Base-by-base conservation (phyloP, 1,140 invertebrate species). In the Neomicropteryx cornuta region DNA sequence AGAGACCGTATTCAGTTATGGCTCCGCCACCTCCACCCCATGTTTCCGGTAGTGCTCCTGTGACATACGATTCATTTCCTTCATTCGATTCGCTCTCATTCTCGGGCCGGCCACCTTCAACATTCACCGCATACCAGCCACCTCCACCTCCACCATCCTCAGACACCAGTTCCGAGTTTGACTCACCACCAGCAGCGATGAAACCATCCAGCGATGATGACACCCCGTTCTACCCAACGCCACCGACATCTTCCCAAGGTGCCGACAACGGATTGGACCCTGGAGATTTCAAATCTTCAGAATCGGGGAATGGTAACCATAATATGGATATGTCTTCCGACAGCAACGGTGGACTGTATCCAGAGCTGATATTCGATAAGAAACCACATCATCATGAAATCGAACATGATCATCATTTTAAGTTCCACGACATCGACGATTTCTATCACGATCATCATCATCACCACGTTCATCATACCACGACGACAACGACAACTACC, bases 401-500 rank as follows among this genome's bases (percentile, higher is more conserved):
- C 57, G 5, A 13, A 27, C 23, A 27, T 30, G 21, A 30, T 5
- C 4, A 30, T 38, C 34, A 35, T 19, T 41, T 17, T 21, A 24
- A 36, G 8, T 3, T 67, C 37, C 60, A 66, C 41, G 57, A 66
- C 31, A 58, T 58, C 10, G 58, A 70, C 22, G 55, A 62, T 28
- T 64, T 75, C 37, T 53, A 66, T 42, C 60, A 71, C 42, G 45
- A 60, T 31, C 42, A 45, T 41, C 51, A 62, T 42, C 50, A 54
- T 39, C 46, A 64, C 35, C 53, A 67, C 40, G 64, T 71, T 46
- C 46, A 58, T 30, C 48, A 57, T 41, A 48, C 51, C 47, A 54
- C 70, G 38, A 53, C 56, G 5, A 58, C 57, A 5, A 48, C 65
- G 4, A 66, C 71, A 5, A 68, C 70, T 18, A 50, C 58, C 3